Conservation (phyloP, 2,888 invertebrate species). For the Heliconius charithonia region DNA sequence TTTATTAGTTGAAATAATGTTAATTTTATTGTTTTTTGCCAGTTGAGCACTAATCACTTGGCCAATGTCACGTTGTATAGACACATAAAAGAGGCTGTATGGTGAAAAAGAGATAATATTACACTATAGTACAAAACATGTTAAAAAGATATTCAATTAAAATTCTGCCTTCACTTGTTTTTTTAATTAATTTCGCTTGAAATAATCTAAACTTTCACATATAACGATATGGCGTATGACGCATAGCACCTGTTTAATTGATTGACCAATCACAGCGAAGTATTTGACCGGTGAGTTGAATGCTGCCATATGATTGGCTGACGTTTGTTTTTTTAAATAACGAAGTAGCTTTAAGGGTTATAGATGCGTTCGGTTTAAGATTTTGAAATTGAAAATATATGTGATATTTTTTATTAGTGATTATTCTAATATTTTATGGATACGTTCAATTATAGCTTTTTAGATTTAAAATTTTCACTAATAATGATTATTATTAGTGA, state of each 20-base stretch:
- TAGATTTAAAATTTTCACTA: too few species aligned
- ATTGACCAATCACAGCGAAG: constrained; percentile 64
- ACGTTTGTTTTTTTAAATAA: constrained; percentile 63
- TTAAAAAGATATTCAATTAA: neutral
- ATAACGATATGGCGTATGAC: constrained; percentile 82
- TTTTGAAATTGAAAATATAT: neutral
- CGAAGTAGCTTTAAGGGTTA: constrained; percentile 38
- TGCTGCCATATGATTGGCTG: constrained; percentile 65
- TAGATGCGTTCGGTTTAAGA: constrained; percentile 31
- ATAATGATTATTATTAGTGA: too few species aligned
- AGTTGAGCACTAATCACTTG: neutral
- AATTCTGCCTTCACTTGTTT: neutral
- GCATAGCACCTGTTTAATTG: constrained; percentile 78
- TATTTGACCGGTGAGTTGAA: constrained; percentile 74
- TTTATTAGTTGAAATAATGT: constrained; percentile 63
- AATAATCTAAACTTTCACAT: constrained; percentile 75
- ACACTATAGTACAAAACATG: neutral
- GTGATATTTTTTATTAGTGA: neutral
- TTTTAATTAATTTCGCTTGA: constrained; percentile 57
- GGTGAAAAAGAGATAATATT: neutral
- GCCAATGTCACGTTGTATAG: neutral
- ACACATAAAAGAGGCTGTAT: neutral
- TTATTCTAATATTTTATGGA: too few species aligned
- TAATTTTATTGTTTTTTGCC: constrained; percentile 44
- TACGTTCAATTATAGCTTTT: too few species aligned